These are phyloP conservation scores for Rhogogaster chlorosoma DNA, from an alignment of 2,888 invertebrate genomes.

Conservation along the genomic window DNA sequence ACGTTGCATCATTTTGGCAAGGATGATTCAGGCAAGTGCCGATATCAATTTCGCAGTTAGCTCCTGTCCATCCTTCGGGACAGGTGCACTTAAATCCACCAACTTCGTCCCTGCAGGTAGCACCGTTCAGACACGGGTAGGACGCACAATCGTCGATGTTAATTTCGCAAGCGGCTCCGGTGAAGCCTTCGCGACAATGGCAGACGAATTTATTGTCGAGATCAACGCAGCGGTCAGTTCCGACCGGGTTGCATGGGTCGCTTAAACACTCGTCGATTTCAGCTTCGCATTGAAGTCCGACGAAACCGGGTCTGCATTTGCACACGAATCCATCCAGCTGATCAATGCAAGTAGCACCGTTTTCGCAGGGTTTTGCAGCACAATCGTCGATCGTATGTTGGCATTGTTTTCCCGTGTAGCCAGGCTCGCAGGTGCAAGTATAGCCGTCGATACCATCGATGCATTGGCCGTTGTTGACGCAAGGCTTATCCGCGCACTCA, in stretches of 20 bases:
- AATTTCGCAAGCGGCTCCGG: conserved; percentile 89
- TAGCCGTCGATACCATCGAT: conserved; percentile 92
- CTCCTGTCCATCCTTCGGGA: conserved; percentile 92
- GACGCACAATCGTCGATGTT: conserved; percentile 94
- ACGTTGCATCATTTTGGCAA: conserved; percentile 95
- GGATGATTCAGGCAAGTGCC: conserved; percentile 92
- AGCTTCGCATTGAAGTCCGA: conserved; percentile 95
- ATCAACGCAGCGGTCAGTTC: conserved; percentile 94
- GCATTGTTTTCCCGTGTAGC: conserved; percentile 95
- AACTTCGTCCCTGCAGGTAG: conserved; percentile 91
- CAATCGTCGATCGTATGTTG: conserved; percentile 97
- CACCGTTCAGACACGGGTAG: conserved; percentile 93
- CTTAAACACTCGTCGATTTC: conserved; percentile 95
- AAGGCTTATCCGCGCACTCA: conserved; percentile 93
- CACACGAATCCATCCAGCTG: conserved; percentile 94
- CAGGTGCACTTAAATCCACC: conserved; percentile 92
- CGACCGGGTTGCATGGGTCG: conserved; percentile 94
- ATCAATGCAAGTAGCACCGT: conserved; percentile 93
- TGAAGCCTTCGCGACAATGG: conserved; percentile 93
- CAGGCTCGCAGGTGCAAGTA: conserved; percentile 94
- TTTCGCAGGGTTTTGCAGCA: conserved; percentile 93
- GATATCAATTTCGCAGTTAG: conserved; percentile 91
- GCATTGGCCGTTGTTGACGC: conserved; percentile 95
- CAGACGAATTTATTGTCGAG: conserved; percentile 93
- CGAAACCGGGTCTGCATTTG: conserved; percentile 95